Base-by-base conservation (phyloP, 2,797 vertebrate genomes). In the Acrossocheilus fasciatus region DNA sequence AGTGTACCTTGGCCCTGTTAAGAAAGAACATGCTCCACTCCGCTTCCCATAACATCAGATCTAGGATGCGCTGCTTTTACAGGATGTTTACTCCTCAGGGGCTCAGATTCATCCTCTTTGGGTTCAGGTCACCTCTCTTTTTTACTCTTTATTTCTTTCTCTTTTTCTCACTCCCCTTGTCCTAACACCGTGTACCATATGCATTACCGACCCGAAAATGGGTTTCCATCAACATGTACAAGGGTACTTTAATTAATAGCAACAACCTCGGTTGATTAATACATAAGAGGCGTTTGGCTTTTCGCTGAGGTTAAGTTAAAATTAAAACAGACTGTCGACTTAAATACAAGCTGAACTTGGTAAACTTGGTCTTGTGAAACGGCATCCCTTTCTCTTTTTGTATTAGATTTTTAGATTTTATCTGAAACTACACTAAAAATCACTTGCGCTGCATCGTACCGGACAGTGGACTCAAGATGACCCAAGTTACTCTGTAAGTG, bases 41-140 rank as follows among this genome's bases (percentile, higher is more conserved):
- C 89, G 82, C 93, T 94, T 93, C 92, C 94, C 93, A 95, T 94
- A 95, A 93, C 91, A 89, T 89, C 91, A 92, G 93, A 94, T 94
- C 68, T 86, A 90, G 89, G 92, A 91, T 87, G 91, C 92, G 92
- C 90, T 91, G 92, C 94, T 94, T 95, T 95, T 93, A 93, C 92
- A 91, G 92, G 91, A 91, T 95, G 94, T 95, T 96, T 94, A 94
- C 94, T 90, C 95, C 95, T 93, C 92, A 90, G 26, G 94, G 94
- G 93, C 93, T 92, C 84, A 91, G 92, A 92, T 93, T 92, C 93
- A 94, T 94, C 94, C 92, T 94, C 93, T 95, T 95, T 93, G 94
- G 93, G 94, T 94, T 94, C 93, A 95, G 93, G 95, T 95, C 94
- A 94, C 87, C 86, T 83, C 77, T 82, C 77, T 36, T 76, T 81